These are phyloP conservation scores for Heteromyza rotundicornis DNA, from an alignment of 2,888 invertebrate species.

Conservation along the genomic window DNA sequence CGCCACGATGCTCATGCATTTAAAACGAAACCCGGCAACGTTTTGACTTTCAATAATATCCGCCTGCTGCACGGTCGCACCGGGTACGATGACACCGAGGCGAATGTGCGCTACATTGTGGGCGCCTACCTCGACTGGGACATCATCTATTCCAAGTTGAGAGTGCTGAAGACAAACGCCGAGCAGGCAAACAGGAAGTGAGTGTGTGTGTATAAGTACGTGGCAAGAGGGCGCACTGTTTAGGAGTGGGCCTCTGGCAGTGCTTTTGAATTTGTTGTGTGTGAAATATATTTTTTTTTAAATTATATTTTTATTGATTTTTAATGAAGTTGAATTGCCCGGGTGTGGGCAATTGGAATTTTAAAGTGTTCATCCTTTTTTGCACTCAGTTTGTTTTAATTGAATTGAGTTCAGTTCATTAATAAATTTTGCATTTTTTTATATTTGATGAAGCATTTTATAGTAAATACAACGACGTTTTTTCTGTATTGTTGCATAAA, in stretches of 20 bases:
- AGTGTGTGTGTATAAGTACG: too few relatives aligned
- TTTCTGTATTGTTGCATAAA: too few relatives aligned
- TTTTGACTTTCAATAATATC: slow-evolving; percentile 76
- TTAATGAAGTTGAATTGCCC: slow-evolving; percentile 25
- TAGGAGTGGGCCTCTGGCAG: too few relatives aligned
- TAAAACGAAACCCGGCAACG: slow-evolving; percentile 72
- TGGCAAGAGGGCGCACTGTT: too few relatives aligned
- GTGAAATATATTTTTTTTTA: slow-evolving; percentile 16
- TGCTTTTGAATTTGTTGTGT: too few relatives aligned
- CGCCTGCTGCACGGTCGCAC: slow-evolving; percentile 75
- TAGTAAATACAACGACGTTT: too few relatives aligned
- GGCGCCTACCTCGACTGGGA: slow-evolving; percentile 83
- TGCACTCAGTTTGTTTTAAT: too few relatives aligned
- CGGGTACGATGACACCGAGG: slow-evolving; percentile 68
- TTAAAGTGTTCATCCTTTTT: too few relatives aligned
- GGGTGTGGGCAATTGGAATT: too few relatives aligned
- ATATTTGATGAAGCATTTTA: too few relatives aligned
- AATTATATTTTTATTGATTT: slow-evolving; percentile 20
- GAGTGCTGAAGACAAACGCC: slow-evolving; percentile 49
- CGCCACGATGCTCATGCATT: slow-evolving; percentile 69
- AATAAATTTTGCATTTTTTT: too few relatives aligned
- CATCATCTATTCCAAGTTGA: slow-evolving; percentile 71
- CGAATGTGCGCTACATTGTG: slow-evolving; percentile 69
- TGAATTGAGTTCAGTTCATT: too few relatives aligned
- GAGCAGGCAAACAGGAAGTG: neutral